These are phyloP conservation scores for Cephus nigrinus DNA, from an alignment of 2,888 invertebrate genomes.

Conservation along the genomic window DNA sequence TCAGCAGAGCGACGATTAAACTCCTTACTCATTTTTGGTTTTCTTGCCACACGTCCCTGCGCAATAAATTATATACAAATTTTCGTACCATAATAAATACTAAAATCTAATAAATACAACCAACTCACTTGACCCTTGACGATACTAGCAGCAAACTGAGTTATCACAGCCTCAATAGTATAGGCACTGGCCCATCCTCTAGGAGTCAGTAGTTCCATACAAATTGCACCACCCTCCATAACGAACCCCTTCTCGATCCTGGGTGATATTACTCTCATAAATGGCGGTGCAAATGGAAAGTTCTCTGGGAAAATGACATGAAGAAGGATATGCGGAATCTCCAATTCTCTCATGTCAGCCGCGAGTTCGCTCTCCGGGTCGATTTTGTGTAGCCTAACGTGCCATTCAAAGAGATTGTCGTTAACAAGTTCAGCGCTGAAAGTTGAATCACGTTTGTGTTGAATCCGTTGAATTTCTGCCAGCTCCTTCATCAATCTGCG, in stretches of 20 bases:
- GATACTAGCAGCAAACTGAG: conserved; percentile 90
- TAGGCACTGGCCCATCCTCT: conserved; percentile 90
- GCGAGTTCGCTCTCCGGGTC: conserved; percentile 87
- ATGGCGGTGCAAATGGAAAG: conserved; percentile 90
- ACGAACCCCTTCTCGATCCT: conserved; percentile 87
- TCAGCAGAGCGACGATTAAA: conserved; percentile 85
- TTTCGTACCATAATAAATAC: neutral
- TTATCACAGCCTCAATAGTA: conserved; percentile 87
- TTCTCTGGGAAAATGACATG: conserved; percentile 88
- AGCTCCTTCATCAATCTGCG: conserved; percentile 88
- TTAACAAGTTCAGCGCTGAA: conserved; percentile 88
- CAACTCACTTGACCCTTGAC: conserved; percentile 80
- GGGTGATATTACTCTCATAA: conserved; percentile 77
- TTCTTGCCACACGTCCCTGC: conserved; percentile 80
- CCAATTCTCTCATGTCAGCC: conserved; percentile 82
- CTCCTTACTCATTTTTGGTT: conserved; percentile 81
- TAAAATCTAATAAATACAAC: neutral
- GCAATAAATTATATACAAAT: neutral
- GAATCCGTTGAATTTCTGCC: conserved; percentile 81
- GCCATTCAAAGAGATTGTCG: conserved; percentile 90
- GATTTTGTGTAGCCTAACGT: conserved; percentile 82
- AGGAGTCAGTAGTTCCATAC: conserved; percentile 88
- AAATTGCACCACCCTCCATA: conserved; percentile 91
- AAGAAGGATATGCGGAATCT: conserved; percentile 79
- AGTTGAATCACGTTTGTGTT: conserved; percentile 77